A percentile compares a stretch with the other conserved stretches of the same genome.
phyloP scores from a whole-genome alignment of 2,113 vertebrate species.

The Lophotis ruficrista region DNA sequence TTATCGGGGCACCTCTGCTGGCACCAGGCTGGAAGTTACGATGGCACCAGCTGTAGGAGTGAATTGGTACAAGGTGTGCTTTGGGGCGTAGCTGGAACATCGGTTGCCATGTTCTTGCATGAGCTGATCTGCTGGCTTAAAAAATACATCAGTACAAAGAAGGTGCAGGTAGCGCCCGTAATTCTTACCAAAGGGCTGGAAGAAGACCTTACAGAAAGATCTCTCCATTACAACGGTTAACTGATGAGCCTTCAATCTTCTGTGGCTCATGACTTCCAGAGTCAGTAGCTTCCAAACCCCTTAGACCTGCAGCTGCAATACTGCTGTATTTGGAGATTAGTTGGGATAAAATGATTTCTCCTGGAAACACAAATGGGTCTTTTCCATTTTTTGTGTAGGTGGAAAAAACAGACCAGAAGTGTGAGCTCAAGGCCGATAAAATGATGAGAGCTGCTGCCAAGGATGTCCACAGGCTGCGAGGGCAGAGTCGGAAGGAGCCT shows the following conservation, averaged over 20 bases:
- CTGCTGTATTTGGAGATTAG: not conserved
- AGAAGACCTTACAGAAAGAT: not conserved
- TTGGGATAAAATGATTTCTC: not conserved
- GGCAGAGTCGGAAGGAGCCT: constrained; percentile 91
- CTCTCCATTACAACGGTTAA: not conserved
- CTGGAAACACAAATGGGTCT: not conserved
- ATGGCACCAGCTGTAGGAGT: not conserved
- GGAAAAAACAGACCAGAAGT: constrained; percentile 86
- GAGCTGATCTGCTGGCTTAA: not conserved
- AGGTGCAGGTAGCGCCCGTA: not conserved
- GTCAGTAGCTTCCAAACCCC: not conserved
- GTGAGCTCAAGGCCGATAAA: constrained; percentile 88
- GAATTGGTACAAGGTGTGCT: not conserved
- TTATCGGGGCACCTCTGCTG: not conserved
- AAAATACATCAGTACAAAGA: not conserved
- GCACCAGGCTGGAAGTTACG: not conserved
- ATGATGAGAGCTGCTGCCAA: constrained; percentile 96
- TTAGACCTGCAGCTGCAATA: not conserved
- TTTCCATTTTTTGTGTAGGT: constrained; percentile 52
- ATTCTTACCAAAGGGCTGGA: not conserved
- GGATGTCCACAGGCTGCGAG: constrained; percentile 92
- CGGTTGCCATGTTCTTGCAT: not conserved
- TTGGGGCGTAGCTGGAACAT: not conserved
- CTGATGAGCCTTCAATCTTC: not conserved
- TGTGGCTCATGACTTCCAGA: not conserved